Conservation (phyloP, 2,888 invertebrate species). For the Fragum fragum region DNA sequence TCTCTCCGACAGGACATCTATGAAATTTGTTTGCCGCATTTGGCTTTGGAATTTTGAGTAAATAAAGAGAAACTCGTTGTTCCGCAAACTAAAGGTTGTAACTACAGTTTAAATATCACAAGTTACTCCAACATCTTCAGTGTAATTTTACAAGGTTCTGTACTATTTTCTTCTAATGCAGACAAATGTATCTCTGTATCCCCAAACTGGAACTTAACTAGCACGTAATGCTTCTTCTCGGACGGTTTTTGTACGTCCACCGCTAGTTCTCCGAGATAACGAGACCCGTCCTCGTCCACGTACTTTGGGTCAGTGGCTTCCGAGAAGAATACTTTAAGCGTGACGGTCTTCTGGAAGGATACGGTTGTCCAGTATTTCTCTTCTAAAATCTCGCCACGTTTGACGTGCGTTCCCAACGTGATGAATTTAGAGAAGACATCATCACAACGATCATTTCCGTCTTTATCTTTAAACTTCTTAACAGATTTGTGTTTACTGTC, state of each 20-base stretch:
- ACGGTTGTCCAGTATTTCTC: slow-evolving; percentile 42
- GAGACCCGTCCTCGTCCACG: slow-evolving; percentile 48
- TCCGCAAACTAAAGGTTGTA: too few relatives aligned
- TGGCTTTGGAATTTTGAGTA: too few relatives aligned
- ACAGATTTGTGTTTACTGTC: slow-evolving; percentile 36
- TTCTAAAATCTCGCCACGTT: slow-evolving; percentile 24
- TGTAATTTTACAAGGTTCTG: slow-evolving; percentile 30
- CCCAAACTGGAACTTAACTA: slow-evolving; percentile 53
- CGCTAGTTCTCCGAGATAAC: slow-evolving; percentile 41
- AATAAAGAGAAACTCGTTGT: too few relatives aligned
- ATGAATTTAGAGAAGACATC: slow-evolving; percentile 57
- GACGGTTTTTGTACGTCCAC: slow-evolving; percentile 48
- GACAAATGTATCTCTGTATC: slow-evolving; percentile 55
- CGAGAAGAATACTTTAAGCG: slow-evolving; percentile 37
- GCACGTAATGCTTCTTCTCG: slow-evolving; percentile 22
- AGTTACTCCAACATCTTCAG: slow-evolving; percentile 41
- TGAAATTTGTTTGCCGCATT: too few relatives aligned
- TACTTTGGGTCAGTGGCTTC: slow-evolving; percentile 30
- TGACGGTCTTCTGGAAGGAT: slow-evolving; percentile 16
- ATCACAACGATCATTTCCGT: slow-evolving; percentile 35
- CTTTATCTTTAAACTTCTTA: neutral
- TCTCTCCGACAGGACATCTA: too few relatives aligned
- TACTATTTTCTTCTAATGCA: slow-evolving; percentile 39
- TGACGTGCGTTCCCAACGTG: slow-evolving; percentile 38
- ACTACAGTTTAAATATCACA: neutral